phyloP scores from a whole-genome alignment of 2,888 invertebrate species.

The Cybosia mesomella region DNA sequence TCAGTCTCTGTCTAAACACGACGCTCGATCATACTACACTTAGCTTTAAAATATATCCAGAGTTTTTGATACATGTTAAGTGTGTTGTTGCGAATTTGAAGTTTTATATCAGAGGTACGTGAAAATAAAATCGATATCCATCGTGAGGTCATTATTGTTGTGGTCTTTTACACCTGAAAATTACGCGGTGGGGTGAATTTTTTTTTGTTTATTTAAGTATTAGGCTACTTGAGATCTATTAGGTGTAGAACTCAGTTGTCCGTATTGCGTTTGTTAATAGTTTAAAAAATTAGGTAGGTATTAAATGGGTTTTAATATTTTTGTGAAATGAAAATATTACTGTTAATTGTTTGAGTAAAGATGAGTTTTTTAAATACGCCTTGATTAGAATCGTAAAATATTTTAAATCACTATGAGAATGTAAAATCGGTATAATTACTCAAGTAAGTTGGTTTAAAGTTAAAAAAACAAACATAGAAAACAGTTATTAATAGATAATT shows the following conservation, averaged over 20 bases:
- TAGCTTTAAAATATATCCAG: too few species aligned
- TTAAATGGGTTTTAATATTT: too few species aligned
- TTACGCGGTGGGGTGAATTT: neutral
- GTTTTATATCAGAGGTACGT: conserved; percentile 34
- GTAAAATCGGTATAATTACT: neutral
- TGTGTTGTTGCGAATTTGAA: conserved; percentile 11
- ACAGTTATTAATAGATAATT: too few species aligned
- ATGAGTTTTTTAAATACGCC: too few species aligned
- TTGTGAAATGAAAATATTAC: too few species aligned
- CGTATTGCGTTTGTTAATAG: too few species aligned
- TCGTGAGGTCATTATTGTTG: conserved; percentile 42
- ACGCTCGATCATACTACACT: conserved; percentile 23
- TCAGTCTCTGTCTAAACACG: conserved; percentile 22
- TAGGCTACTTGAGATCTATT: neutral
- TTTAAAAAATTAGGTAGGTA: too few species aligned
- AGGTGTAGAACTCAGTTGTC: neutral
- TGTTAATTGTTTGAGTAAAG: neutral
- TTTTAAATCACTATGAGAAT: too few species aligned
- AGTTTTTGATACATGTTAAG: neutral
- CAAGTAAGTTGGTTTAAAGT: neutral
- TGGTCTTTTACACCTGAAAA: conserved; percentile 20
- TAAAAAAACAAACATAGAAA: neutral
- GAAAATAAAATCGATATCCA: conserved; percentile 24
- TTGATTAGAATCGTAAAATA: neutral
- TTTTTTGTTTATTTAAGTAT: neutral